Evolutionary conservation across 2,888 invertebrate species (phyloP), one percentile per base, ranked within the genome.

Genomic region (Parochlus steinenii): DNA sequence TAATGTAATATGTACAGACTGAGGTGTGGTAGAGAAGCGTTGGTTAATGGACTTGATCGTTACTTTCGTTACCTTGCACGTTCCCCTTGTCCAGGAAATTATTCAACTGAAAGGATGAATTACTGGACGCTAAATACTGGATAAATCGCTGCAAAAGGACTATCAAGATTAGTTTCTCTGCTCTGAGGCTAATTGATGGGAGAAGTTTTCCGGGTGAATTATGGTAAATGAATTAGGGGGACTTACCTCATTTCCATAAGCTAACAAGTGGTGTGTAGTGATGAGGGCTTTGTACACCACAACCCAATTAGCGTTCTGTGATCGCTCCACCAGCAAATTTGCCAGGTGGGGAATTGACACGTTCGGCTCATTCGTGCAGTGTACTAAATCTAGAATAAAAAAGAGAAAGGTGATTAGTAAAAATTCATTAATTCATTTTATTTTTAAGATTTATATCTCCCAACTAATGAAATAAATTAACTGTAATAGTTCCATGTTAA

Each of bases 351-450:
- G 97, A 65, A 98, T 97, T 44, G 95, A 97, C 43, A 98, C 95
- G 65, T 98, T 98, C 43, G 97, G 95, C 67, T 98, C 98, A 64
- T 97, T 93, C 58, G 98, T 98, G 68, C 97, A 98, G 61, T 95
- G 95, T 55, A 98, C 80, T 65, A 98, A 73, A 75, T 97, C 97
- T 98, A 77, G 20, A 78, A 77, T 42, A 48, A 51, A 46, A 51
- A 45, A 44, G 39, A 47, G 41, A 38, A 43, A 41, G 39, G 38
- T 17, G 40, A 24, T 39, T 24, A 38, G 39, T 25, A 19, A 12
- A 8, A 30, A 32, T 20, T 22, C 3, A 18, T 15, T 6, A 27
- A 17, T 27, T 20, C 15, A 20, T 28, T 16, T 12, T 27, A 34
- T 29, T n/a, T n/a, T n/a, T n/a, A n/a, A n/a, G n/a, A n/a, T n/a